Percentiles rank a stretch among this genome's conserved stretches.
Evolutionary conservation across 2,797 vertebrate species (phyloP).

Genomic region (Sylvilagus floridanus): DNA sequence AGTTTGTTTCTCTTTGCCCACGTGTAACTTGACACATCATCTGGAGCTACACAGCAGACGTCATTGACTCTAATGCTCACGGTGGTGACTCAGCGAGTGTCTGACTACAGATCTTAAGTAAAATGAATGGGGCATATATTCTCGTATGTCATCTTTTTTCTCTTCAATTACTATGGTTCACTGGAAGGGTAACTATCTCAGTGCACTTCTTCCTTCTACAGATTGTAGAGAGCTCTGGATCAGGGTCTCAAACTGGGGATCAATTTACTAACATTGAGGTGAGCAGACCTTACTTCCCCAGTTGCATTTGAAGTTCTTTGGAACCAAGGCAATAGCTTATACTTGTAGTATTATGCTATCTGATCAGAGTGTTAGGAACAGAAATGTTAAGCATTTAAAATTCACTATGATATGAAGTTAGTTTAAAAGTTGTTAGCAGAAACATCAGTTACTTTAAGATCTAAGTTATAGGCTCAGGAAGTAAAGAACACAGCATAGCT

Average conservation of each 20-base stretch:
- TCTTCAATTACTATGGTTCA: neutral
- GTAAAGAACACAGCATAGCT: neutral
- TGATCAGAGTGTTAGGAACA: neutral
- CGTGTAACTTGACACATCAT: neutral
- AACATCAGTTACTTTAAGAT: neutral
- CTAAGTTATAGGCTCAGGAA: neutral
- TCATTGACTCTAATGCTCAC: neutral
- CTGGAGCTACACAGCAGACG: neutral
- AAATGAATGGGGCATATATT: neutral
- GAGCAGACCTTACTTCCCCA: neutral
- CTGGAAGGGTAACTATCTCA: neutral
- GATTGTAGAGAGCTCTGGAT: neutral
- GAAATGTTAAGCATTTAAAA: neutral
- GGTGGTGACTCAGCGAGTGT: neutral
- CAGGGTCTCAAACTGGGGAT: conserved; percentile 16
- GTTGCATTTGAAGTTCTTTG: neutral
- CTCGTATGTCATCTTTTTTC: neutral
- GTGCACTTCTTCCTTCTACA: neutral
- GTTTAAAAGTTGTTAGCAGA: neutral
- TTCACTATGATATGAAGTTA: conserved; percentile 37
- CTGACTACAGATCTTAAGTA: neutral
- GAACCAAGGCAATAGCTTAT: neutral
- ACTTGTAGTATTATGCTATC: neutral
- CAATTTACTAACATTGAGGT: conserved; percentile 3
- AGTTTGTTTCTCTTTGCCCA: neutral